Conservation (phyloP, 2,888 invertebrate species). For the Pandemis cinnamomeana region DNA sequence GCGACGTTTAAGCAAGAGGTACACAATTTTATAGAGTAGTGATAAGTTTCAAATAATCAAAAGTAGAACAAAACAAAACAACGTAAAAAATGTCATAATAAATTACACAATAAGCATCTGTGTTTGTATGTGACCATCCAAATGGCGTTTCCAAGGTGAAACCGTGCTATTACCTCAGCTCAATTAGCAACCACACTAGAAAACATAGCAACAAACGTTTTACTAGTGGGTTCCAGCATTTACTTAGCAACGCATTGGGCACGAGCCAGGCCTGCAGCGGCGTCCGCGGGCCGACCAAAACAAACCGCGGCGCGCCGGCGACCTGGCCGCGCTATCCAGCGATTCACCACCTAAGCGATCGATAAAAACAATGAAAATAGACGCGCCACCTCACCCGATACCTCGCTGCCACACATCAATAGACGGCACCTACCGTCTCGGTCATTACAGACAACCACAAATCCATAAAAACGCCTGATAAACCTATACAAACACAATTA, state of each 20-base stretch:
- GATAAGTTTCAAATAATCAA: neutral
- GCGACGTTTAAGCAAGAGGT: neutral
- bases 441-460: conserved; percentile 38
- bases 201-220: conserved; percentile 18
- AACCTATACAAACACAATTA: conserved; percentile 43
- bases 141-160: conserved; percentile 39
- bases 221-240: neutral
- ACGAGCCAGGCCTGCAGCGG: conserved; percentile 36
- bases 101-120: conserved; percentile 3
- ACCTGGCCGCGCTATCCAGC: conserved; percentile 54
- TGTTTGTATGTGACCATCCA: conserved; percentile 7
- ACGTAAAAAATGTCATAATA: conserved; percentile 1
- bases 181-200: conserved; percentile 34
- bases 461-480: conserved; percentile 43
- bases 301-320: conserved; percentile 62
- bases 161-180: conserved; percentile 27
- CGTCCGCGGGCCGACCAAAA: conserved; percentile 63
- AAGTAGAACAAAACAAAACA: neutral
- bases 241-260: conserved; percentile 13
- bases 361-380: conserved; percentile 81
- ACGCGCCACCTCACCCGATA: conserved; percentile 53
- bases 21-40: too few species aligned
- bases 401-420: conserved; percentile 45
- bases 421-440: conserved; percentile 43
- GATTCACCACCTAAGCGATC: conserved; percentile 73